Conservation (phyloP, 2,797 vertebrate genomes). For the Poecilia velifera region DNA sequence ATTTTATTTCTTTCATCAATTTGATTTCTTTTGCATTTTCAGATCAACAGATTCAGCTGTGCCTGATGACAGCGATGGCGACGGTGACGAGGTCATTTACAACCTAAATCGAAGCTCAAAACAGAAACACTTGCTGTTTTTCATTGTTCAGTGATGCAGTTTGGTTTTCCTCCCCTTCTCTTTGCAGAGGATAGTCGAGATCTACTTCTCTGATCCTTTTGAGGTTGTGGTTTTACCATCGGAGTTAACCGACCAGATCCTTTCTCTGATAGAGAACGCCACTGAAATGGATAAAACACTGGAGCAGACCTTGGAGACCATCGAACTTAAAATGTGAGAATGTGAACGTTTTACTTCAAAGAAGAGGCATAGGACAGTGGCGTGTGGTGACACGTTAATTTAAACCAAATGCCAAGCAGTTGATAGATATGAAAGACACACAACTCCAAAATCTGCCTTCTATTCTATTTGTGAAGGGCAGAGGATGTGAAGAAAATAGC, state of each 20-base stretch:
- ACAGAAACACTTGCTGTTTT: not conserved
- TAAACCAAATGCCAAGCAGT: not conserved
- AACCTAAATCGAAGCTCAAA: not conserved
- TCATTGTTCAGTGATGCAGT: not conserved
- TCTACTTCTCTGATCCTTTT: conserved; percentile 86
- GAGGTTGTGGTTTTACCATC: conserved; percentile 80
- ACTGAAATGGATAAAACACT: conserved; percentile 75
- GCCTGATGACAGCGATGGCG: conserved; percentile 33
- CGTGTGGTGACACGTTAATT: not conserved
- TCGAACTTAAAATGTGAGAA: conserved; percentile 76
- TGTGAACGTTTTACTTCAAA: not conserved
- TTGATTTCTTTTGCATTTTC: conserved; percentile 28
- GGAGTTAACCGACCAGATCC: conserved; percentile 84
- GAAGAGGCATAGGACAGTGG: not conserved
- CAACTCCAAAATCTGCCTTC: not conserved
- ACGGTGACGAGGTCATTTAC: conserved; percentile 59
- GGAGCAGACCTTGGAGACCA: conserved; percentile 69
- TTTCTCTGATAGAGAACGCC: conserved; percentile 83
- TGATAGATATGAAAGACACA: not conserved
- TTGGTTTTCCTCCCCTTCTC: conserved; percentile 11
- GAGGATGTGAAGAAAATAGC: conserved; percentile 76
- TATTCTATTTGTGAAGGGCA: conserved; percentile 70
- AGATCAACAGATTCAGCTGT: conserved; percentile 43
- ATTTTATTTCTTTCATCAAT: not conserved
- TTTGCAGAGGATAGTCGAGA: conserved; percentile 75